phyloP scores from a whole-genome alignment of 2,113 vertebrate species.

The Australoheros scitulus region DNA sequence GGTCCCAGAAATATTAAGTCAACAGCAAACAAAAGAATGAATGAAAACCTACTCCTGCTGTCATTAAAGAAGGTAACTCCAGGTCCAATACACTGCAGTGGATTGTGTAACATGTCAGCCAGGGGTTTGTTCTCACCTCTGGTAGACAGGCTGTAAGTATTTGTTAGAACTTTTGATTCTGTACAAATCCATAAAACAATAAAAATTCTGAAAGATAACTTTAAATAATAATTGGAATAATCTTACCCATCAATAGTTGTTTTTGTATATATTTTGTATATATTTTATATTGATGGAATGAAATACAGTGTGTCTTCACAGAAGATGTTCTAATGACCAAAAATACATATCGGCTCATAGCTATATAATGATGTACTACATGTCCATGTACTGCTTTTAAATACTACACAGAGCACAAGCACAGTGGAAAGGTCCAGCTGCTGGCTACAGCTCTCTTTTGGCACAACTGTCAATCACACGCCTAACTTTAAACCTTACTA shows the following conservation, averaged over 20 bases:
- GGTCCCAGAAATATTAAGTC: not conserved
- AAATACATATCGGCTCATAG: not conserved
- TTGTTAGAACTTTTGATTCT: not conserved
- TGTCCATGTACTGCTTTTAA: not conserved
- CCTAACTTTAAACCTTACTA: fast-evolving
- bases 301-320: not conserved
- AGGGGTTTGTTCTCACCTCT: not conserved
- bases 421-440: not conserved
- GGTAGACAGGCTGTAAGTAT: not conserved
- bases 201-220: not conserved
- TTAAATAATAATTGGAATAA: not conserved
- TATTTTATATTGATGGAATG: not conserved
- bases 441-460: not conserved
- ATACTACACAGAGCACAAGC: not conserved
- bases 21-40: not conserved
- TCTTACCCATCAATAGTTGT: not conserved
- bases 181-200: not conserved
- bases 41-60: not conserved
- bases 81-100: not conserved
- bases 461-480: not conserved
- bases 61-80: conserved; percentile 13
- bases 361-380: not conserved
- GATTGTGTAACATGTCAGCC: not conserved
- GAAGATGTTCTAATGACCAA: not conserved
- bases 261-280: not conserved